Evolutionary conservation across 1,140 invertebrate species (phyloP).

Genomic region (Drosophila sturtevanti): DNA sequence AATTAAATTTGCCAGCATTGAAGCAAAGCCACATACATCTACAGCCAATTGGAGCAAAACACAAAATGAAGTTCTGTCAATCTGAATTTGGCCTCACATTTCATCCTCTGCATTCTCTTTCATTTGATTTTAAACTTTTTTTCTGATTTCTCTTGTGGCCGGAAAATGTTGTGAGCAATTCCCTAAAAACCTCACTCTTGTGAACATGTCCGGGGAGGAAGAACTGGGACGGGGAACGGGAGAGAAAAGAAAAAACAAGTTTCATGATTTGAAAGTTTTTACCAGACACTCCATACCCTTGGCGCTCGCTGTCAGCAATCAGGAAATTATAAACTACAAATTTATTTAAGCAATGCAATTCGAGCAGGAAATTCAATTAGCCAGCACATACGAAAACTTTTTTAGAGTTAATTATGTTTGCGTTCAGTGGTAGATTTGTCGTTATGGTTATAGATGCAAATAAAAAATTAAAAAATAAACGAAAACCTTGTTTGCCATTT

Average conservation of each 20-base stretch:
- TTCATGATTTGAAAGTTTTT: slow-evolving; percentile 66
- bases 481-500: slow-evolving; percentile 44
- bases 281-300: neutral
- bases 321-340: slow-evolving; percentile 69
- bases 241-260: neutral
- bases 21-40: slow-evolving; percentile 38
- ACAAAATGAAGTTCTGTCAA: slow-evolving; percentile 1
- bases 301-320: slow-evolving; percentile 15
- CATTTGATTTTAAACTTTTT: slow-evolving; percentile 74
- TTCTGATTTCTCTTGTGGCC: slow-evolving; percentile 67
- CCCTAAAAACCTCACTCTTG: neutral
- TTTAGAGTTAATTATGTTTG: slow-evolving; percentile 60
- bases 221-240: neutral
- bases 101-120: slow-evolving; percentile 16
- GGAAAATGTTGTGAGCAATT: slow-evolving; percentile 15
- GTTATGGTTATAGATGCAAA: slow-evolving; percentile 46
- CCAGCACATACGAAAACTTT: slow-evolving; percentile 51
- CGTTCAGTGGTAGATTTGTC: slow-evolving; percentile 52
- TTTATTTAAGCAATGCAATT: slow-evolving; percentile 72
- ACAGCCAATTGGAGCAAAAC: slow-evolving; percentile 10
- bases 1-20: slow-evolving; percentile 55
- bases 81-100: neutral
- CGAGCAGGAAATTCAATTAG: slow-evolving; percentile 67
- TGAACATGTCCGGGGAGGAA: neutral
- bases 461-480: slow-evolving; percentile 42